Evolutionary conservation across 2,888 invertebrate species (phyloP).

Genomic region (Amphipyra berbera): DNA sequence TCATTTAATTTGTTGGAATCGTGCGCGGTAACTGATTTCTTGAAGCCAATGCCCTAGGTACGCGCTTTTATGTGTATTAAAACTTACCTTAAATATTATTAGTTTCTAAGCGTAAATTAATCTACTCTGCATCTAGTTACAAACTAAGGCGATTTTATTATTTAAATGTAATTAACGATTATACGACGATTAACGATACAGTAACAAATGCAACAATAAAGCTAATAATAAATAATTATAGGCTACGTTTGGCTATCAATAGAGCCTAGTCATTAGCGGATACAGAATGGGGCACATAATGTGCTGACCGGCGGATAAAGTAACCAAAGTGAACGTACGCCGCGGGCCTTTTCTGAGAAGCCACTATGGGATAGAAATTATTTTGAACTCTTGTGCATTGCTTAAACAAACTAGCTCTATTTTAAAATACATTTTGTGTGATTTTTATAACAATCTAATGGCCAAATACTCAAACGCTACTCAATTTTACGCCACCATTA

Average conservation of each 20-base stretch:
- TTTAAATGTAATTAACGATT: too few species aligned
- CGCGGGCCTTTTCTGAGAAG: conserved; percentile 23
- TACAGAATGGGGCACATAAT: conserved; percentile 47
- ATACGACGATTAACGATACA: too few species aligned
- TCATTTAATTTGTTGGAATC: conserved; percentile 55
- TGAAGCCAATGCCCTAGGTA: conserved; percentile 48
- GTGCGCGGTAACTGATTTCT: conserved; percentile 49
- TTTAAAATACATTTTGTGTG: too few species aligned
- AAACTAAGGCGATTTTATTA: too few species aligned
- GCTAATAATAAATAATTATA: conserved; percentile 53
- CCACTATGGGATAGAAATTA: conserved; percentile 23
- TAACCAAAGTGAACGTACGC: conserved; percentile 27
- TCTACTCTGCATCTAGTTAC: too few species aligned
- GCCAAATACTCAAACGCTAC: too few species aligned
- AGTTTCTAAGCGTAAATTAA: too few species aligned
- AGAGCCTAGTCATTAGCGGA: conserved; percentile 50
- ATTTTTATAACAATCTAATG: neutral
- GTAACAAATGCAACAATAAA: conserved; percentile 33
- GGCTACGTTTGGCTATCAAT: conserved; percentile 49
- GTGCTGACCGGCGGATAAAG: conserved; percentile 40
- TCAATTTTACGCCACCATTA: too few species aligned
- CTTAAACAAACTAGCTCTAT: neutral
- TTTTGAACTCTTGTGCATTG: conserved; percentile 12
- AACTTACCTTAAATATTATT: neutral
- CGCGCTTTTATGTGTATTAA: conserved; percentile 15